Evolutionary conservation across 2,888 invertebrate species (phyloP).

Genomic region (Augiades crinisus): DNA sequence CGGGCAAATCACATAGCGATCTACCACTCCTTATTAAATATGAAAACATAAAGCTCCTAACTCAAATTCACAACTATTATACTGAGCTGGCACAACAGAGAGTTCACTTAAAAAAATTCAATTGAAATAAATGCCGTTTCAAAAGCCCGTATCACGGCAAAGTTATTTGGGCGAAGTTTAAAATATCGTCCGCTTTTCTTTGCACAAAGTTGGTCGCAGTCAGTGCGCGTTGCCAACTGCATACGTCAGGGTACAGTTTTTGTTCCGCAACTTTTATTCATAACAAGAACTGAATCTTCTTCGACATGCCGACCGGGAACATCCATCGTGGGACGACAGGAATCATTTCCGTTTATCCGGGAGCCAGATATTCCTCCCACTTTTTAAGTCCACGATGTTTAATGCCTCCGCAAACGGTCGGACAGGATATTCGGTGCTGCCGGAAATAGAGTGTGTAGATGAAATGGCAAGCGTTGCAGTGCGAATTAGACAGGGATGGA

Average conservation of each 20-base stretch:
- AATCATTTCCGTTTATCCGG: conserved; percentile 73
- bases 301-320: conserved; percentile 22
- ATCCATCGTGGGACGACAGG: conserved; percentile 51
- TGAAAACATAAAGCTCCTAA: too few species aligned
- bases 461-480: conserved; percentile 46
- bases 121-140: conserved; percentile 19
- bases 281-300: conserved; percentile 26
- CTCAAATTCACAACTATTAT: too few species aligned
- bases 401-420: conserved; percentile 50
- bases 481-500: conserved; percentile 41
- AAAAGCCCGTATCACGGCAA: conserved; percentile 15
- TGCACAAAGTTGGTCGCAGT: conserved; percentile 19
- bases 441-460: conserved; percentile 75
- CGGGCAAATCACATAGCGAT: too few species aligned
- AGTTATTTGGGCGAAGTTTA: conserved; percentile 18
- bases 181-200: conserved; percentile 17
- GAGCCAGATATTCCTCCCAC: conserved; percentile 68
- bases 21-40: too few species aligned
- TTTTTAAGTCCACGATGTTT: conserved; percentile 69
- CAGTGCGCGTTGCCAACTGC: conserved; percentile 13
- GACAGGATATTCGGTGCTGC: conserved; percentile 63
- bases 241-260: conserved; percentile 17
- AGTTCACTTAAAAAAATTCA: conserved; percentile 11
- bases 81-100: too few species aligned
- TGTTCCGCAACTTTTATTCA: conserved; percentile 21